A percentile compares a stretch with the other conserved stretches of the same genome.
Conservation (phyloP, 2,888 invertebrate species). For the Drosophila borealis region DNA sequence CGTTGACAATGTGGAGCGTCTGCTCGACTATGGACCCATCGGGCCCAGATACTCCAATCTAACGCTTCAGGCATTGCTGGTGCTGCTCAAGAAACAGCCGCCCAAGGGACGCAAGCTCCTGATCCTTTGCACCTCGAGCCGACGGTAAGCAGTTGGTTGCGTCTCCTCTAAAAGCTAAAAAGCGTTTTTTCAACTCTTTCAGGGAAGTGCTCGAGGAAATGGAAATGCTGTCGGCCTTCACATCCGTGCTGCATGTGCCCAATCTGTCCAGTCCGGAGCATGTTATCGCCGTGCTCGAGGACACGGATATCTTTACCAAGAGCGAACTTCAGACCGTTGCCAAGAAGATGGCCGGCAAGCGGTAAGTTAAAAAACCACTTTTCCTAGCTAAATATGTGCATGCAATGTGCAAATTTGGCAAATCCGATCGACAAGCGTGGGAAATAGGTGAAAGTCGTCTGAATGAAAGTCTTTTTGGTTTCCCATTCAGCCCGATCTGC, state of each 20-base stretch:
- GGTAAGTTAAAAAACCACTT: conserved; percentile 85
- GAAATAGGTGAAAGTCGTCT: background rate
- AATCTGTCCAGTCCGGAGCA: conserved; percentile 95
- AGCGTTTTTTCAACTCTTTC: background rate
- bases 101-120: conserved; percentile 96
- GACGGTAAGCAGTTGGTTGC: conserved; percentile 91
- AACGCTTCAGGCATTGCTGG: conserved; percentile 97
- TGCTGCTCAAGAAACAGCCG: conserved; percentile 97
- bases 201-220: conserved; percentile 97
- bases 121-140: conserved; percentile 96
- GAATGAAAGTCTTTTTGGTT: no score
- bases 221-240: conserved; percentile 97
- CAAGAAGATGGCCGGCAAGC: conserved; percentile 91
- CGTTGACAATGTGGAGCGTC: conserved; percentile 98
- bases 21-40: conserved; percentile 98
- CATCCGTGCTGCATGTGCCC: conserved; percentile 95
- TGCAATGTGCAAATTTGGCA: no score
- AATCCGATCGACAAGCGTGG: background rate
- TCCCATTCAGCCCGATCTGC: no score
- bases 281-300: conserved; percentile 92
- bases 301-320: conserved; percentile 91
- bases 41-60: conserved; percentile 99
- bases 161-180: no score
- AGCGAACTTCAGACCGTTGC: conserved; percentile 90
- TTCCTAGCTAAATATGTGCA: no score